A percentile compares a stretch with the other conserved stretches of the same genome.
Evolutionary conservation across 2,797 vertebrate species (phyloP).

Genomic region (Agapornis canus): DNA sequence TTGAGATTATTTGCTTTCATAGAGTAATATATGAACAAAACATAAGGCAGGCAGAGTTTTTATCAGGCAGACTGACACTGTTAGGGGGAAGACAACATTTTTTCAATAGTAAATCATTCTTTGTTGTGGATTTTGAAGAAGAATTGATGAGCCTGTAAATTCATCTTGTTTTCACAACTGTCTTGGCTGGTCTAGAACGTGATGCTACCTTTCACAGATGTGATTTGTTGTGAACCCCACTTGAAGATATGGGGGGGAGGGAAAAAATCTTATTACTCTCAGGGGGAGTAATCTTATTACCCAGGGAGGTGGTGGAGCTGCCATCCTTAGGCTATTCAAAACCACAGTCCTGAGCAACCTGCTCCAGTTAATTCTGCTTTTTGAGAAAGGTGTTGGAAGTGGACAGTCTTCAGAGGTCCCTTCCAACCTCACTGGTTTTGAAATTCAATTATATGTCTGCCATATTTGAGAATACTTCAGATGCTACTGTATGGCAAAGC

Average conservation of each 20-base stretch:
- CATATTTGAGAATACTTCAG: neutral
- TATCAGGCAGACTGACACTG: neutral
- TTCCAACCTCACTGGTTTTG: neutral
- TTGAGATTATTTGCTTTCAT: neutral
- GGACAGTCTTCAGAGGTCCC: neutral
- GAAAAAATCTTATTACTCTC: too few species aligned
- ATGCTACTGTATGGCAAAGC: neutral
- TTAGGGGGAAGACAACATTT: neutral
- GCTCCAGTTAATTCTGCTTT: neutral
- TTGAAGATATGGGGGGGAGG: neutral
- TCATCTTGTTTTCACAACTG: neutral
- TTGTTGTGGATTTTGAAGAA: neutral
- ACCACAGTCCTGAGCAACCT: neutral
- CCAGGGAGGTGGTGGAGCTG: neutral
- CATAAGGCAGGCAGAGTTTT: neutral
- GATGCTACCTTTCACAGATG: neutral
- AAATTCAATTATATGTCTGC: neutral
- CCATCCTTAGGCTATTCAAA: neutral
- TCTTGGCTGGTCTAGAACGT: neutral
- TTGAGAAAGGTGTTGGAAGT: neutral
- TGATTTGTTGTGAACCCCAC: neutral
- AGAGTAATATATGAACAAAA: neutral
- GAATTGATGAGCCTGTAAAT: neutral
- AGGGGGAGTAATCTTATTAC: too few species aligned
- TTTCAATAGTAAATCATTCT: neutral